phyloP scores from a whole-genome alignment of 2,113 vertebrate genomes.

The Toxostoma redivivum region DNA sequence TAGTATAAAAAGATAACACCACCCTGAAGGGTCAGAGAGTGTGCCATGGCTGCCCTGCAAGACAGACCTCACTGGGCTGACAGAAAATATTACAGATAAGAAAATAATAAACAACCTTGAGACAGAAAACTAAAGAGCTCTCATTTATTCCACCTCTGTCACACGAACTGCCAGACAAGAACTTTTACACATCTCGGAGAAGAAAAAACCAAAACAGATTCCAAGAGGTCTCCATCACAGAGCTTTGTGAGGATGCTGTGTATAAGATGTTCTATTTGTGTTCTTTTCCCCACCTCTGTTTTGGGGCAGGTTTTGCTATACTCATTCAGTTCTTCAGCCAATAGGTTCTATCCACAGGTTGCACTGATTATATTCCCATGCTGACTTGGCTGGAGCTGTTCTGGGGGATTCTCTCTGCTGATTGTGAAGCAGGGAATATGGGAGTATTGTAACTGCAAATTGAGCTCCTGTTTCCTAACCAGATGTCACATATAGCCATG shows the following conservation, averaged over 20 bases:
- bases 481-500: not conserved
- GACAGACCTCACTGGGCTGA: no score
- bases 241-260: not conserved
- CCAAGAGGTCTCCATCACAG: rapidly evolving
- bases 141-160: no score
- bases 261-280: not conserved
- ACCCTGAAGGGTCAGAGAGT: no score
- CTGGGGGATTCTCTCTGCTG: not conserved
- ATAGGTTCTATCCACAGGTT: not conserved
- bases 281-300: not conserved
- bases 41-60: no score
- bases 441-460: not conserved
- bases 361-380: not conserved
- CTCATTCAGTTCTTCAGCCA: not conserved
- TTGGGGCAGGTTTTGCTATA: not conserved
- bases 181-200: no score
- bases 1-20: no score
- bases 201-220: no score
- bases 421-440: rapidly evolving
- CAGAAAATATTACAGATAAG: no score
- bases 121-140: no score
- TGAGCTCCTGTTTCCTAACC: not conserved
- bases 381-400: not conserved
- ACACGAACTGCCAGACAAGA: no score
- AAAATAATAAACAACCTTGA: no score